Percentiles rank a stretch among this genome's conserved stretches.
These are phyloP conservation scores for Pinna nobilis DNA, from an alignment of 1,140 invertebrate species.

Conservation along the genomic window DNA sequence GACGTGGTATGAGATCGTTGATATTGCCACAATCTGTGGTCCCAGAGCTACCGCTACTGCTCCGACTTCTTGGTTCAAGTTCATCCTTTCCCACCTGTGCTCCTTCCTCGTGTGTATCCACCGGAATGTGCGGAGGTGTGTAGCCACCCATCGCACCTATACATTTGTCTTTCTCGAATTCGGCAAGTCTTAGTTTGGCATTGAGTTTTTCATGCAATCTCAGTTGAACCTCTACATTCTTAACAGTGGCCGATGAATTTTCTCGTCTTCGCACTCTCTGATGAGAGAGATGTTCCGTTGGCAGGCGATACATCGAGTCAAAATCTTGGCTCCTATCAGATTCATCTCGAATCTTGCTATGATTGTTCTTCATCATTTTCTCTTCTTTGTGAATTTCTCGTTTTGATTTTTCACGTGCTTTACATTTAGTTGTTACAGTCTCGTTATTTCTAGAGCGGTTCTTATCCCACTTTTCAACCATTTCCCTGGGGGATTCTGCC, in stretches of 20 bases:
- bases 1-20: neutral
- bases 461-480: neutral
- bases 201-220: conserved; percentile 37
- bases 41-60: conserved; percentile 34
- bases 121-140: neutral
- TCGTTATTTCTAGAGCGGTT: neutral
- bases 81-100: neutral
- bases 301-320: conserved; percentile 38
- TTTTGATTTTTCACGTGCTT: neutral
- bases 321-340: conserved; percentile 28
- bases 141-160: conserved; percentile 30
- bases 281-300: conserved; percentile 34
- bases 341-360: conserved; percentile 19
- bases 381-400: conserved; percentile 20
- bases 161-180: conserved; percentile 29
- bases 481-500: conserved; percentile 33
- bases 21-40: neutral
- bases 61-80: conserved; percentile 14
- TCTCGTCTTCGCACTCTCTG: neutral
- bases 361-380: conserved; percentile 35
- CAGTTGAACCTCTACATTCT: conserved; percentile 5
- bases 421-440: conserved; percentile 7
- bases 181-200: conserved; percentile 14
- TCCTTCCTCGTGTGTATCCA: neutral
- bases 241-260: neutral